Percentiles rank a stretch among this genome's conserved stretches.
These are phyloP conservation scores for Thera britannica DNA, from an alignment of 2,888 invertebrate species.

Conservation along the genomic window DNA sequence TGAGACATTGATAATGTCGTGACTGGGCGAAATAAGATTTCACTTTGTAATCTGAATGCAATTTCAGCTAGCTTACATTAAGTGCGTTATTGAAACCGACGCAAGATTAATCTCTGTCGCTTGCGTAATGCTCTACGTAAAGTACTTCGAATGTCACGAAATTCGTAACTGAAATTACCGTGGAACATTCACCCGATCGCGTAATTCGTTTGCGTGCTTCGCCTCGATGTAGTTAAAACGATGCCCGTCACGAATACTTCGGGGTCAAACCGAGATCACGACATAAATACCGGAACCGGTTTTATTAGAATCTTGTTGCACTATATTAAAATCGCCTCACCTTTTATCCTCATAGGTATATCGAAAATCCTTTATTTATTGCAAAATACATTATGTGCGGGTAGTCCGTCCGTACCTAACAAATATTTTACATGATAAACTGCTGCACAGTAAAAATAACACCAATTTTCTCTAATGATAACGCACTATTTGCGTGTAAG, in stretches of 20 bases:
- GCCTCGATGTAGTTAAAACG: constrained; percentile 56
- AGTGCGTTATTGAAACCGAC: constrained; percentile 56
- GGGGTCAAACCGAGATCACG: constrained; percentile 62
- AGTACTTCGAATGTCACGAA: constrained; percentile 60
- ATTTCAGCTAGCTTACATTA: constrained; percentile 48
- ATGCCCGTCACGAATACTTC: constrained; percentile 68
- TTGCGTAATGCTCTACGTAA: constrained; percentile 57
- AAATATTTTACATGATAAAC: not conserved
- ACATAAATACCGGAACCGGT: constrained; percentile 63
- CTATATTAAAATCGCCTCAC: constrained; percentile 36
- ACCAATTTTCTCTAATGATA: constrained; percentile 23
- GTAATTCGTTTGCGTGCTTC: constrained; percentile 66
- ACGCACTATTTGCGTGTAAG: constrained; percentile 27
- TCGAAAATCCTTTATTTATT: constrained; percentile 4
- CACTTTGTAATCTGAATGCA: constrained; percentile 54
- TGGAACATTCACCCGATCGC: constrained; percentile 66
- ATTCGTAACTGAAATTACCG: constrained; percentile 59
- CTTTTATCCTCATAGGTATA: constrained; percentile 19
- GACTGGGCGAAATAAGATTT: constrained; percentile 64
- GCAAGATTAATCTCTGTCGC: constrained; percentile 54
- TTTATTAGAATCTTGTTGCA: constrained; percentile 49
- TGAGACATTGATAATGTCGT: constrained; percentile 63
- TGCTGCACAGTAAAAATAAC: constrained; percentile 1
- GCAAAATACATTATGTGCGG: not conserved
- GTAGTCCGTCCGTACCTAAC: too few species aligned